Evolutionary conservation across 2,888 invertebrate genomes (phyloP).

Genomic region (Melanotus villosus): DNA sequence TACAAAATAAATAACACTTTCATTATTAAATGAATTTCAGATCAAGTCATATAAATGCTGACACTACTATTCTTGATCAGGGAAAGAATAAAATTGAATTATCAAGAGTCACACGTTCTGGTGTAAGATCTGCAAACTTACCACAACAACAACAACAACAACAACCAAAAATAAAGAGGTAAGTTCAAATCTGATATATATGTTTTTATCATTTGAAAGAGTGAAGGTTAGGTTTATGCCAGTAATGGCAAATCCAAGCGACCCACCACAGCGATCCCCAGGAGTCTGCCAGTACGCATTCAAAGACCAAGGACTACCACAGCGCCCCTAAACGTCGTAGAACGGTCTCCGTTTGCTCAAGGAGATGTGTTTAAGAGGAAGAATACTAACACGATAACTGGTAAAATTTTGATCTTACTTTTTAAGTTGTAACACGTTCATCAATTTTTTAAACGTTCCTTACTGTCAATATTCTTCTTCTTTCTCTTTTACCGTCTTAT

Average conservation of each 20-base stretch:
- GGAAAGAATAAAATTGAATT: too few species aligned
- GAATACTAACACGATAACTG: constrained; percentile 13
- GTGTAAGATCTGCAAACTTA: too few species aligned
- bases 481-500: too few species aligned
- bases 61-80: too few species aligned
- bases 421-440: background rate
- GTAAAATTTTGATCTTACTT: constrained; percentile 11
- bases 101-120: too few species aligned
- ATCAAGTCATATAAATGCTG: too few species aligned
- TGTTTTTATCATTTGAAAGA: constrained; percentile 61
- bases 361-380: constrained; percentile 25
- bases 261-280: constrained; percentile 16
- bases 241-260: constrained; percentile 53
- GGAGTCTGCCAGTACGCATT: constrained; percentile 37
- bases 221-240: constrained; percentile 68
- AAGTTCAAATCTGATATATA: constrained; percentile 40
- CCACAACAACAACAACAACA: too few species aligned
- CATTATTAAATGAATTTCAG: too few species aligned
- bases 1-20: too few species aligned
- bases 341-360: constrained; percentile 5
- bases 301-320: constrained; percentile 19
- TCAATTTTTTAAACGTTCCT: too few species aligned
- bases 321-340: constrained; percentile 9
- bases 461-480: too few species aligned
- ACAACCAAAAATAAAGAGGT: constrained; percentile 51